Evolutionary conservation across 2,888 invertebrate genomes (phyloP), one percentile per base, ranked within the genome.

Genomic region (Drosophila histrio): DNA sequence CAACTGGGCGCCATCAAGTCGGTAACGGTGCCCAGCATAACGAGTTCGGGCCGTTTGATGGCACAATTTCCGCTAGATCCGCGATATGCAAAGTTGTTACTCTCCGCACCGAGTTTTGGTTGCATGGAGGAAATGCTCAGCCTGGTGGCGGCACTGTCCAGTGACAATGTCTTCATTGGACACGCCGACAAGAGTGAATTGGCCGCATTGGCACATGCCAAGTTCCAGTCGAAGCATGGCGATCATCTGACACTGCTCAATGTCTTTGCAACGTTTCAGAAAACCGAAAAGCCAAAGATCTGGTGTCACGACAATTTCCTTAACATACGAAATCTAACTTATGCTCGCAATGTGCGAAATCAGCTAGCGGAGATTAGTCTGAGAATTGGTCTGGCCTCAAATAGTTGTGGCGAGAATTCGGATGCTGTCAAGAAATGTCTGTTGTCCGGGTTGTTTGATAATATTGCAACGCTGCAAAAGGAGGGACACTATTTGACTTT

Each of bases 261-360:
- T 91, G 95, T 98, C 32, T 98, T 94, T 90, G 94, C 95, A 86
- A 96, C 95, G 3, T 98, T 94, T 91, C 94, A 93, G 79, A 95
- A 95, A 87, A 93, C 95, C 0, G 94, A 94, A 3, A 93, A 95
- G 69, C 94, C 95, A 85, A 95, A 95, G 92, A 62, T 91, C 91
- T 98, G 97, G 97, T 98, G 98, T 89, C 95, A 95, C 89, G 97
- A 97, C 78, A 97, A 98, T 91, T 98, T 95, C 90, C 92, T 98
- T 49, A 96, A 97, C 90, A 93, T 94, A 68, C 94, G 97, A 76
- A 97, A 98, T 92, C 93, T 99, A 87, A 92, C 94, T 36, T 96
- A 96, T 89, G 98, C 97, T 0, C 92, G 93, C 41, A 95, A 97
- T 77, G 95, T 98, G 2, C 93, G 97, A 46, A 93, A 94, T 52